Base-by-base conservation (phyloP, 2,888 invertebrate species). In the Ennomos fuscantarius region DNA sequence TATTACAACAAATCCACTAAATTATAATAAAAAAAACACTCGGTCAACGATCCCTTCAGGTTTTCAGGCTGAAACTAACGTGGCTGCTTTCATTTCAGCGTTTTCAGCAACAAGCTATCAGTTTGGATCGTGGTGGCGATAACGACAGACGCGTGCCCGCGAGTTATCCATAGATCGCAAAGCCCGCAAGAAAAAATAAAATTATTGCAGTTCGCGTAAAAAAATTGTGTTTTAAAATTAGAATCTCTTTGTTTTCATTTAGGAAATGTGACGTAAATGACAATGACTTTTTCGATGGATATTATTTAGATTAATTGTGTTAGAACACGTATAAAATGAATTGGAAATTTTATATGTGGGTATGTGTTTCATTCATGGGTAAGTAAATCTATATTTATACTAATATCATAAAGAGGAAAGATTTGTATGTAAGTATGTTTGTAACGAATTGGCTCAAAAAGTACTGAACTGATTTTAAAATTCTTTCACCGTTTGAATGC, bases 341-440 rank as follows among this genome's bases (percentile, higher is more conserved):
- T 72, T 70, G 70, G 72, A 75, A 73, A 66, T 57, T 72, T 15
- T 58, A 65, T 53, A 41, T 76, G 63, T 75, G 76, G 63, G 65
- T 71, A 32, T 75, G 70, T 45, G 60, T 79, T 13, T 57, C 78
- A 49, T 64, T 76, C 43, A 58, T 79, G 41, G 78, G 82, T 83
- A 66, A 80, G 82, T 55, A 13, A 40, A 46, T 8, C 3, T 6
- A 6, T 6, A n/a, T n/a, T n/a, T n/a, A n/a, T n/a, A n/a, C n/a
- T n/a, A n/a, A n/a, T n/a, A n/a, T n/a, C n/a, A n/a, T n/a, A n/a
- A n/a, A n/a, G n/a, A n/a, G n/a, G n/a, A n/a, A n/a, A n/a, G n/a
- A n/a, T n/a, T n/a, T n/a, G n/a, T n/a, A n/a, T n/a, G n/a, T n/a
- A n/a, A n/a, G n/a, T n/a, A n/a, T n/a, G n/a, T n/a, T n/a, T n/a